These are phyloP conservation scores for Caenorhabditis plicata DNA, from an alignment of 2,888 invertebrate species.

Conservation along the genomic window DNA sequence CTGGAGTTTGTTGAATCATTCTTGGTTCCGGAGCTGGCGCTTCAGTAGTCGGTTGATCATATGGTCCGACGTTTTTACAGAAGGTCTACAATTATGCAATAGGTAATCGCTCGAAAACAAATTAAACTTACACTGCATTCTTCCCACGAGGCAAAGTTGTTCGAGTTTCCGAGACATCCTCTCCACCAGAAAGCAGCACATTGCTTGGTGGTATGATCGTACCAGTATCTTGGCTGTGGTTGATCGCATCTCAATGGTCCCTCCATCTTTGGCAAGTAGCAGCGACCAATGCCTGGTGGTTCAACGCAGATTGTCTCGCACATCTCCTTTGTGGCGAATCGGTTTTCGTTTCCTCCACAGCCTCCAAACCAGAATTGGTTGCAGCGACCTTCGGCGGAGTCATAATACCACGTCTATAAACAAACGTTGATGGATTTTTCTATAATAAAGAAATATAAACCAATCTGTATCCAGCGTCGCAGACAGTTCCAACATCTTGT, in stretches of 20 bases:
- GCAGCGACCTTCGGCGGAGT: slow-evolving; percentile 74
- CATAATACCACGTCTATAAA: slow-evolving; percentile 78
- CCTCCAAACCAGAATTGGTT: slow-evolving; percentile 82
- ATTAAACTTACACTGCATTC: no score
- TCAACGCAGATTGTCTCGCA: slow-evolving; percentile 63
- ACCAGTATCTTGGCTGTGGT: slow-evolving; percentile 57
- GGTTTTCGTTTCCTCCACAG: slow-evolving; percentile 85
- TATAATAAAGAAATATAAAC: slow-evolving; percentile 7
- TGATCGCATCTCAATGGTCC: slow-evolving; percentile 59
- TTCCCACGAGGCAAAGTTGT: slow-evolving; percentile 62
- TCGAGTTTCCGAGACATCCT: slow-evolving; percentile 63
- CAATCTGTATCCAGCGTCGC: slow-evolving; percentile 58
- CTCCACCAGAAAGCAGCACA: slow-evolving; percentile 65
- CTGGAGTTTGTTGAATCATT: slow-evolving; percentile 6
- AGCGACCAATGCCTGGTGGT: slow-evolving; percentile 60
- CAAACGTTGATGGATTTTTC: slow-evolving; percentile 53
- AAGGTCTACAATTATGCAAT: no score
- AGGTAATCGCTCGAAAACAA: no score
- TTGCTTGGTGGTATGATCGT: slow-evolving; percentile 56
- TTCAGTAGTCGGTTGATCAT: slow-evolving; percentile 34
- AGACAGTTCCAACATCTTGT: slow-evolving; percentile 60
- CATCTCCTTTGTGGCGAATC: slow-evolving; percentile 56
- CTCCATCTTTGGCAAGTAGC: slow-evolving; percentile 63
- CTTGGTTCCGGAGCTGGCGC: slow-evolving; percentile 19
- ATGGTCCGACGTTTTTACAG: slow-evolving; percentile 53